Percentiles rank a stretch among this genome's conserved stretches.
phyloP scores from a whole-genome alignment of 2,113 vertebrate species.

The Takifugu bimaculatus region DNA sequence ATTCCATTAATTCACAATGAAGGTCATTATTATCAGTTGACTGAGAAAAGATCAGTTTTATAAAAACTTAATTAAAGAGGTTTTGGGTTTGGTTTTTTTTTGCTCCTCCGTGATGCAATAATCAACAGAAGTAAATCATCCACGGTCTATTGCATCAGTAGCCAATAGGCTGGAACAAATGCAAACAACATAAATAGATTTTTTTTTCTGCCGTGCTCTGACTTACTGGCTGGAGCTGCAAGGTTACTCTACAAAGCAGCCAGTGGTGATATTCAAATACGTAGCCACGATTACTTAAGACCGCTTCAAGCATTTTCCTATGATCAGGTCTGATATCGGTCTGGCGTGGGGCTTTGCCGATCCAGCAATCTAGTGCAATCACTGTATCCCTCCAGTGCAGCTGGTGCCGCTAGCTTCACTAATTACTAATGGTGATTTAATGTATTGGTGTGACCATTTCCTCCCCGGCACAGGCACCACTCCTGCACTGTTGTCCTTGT shows the following conservation, averaged over 20 bases:
- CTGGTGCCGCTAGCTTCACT: conserved; percentile 44
- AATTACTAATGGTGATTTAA: conserved; percentile 71
- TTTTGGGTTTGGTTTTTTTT: conserved; percentile 31
- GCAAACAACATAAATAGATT: conserved; percentile 63
- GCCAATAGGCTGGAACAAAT: conserved; percentile 66
- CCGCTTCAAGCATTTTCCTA: conserved; percentile 27
- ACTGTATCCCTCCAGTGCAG: conserved; percentile 32
- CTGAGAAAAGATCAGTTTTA: conserved; percentile 55
- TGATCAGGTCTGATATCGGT: conserved; percentile 46
- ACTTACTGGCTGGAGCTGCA: conserved; percentile 54
- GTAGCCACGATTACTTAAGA: conserved; percentile 43
- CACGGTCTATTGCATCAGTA: conserved; percentile 59
- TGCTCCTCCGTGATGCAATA: conserved; percentile 56
- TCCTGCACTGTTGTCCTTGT: conserved; percentile 66
- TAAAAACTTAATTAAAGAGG: conserved; percentile 68
- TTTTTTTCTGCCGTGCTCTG: conserved; percentile 47
- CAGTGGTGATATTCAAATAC: conserved; percentile 42
- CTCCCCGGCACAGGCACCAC: conserved; percentile 43
- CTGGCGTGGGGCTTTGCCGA: conserved; percentile 16
- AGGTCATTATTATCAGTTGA: conserved; percentile 69
- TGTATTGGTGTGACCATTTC: conserved; percentile 54
- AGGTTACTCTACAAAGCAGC: conserved; percentile 48
- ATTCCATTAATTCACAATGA: conserved; percentile 63
- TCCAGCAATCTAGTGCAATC: conserved; percentile 40
- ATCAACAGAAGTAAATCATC: conserved; percentile 70